Evolutionary conservation across 2,888 invertebrate species (phyloP), one percentile per base, ranked within the genome.

Genomic region (Acronicta aceris): DNA sequence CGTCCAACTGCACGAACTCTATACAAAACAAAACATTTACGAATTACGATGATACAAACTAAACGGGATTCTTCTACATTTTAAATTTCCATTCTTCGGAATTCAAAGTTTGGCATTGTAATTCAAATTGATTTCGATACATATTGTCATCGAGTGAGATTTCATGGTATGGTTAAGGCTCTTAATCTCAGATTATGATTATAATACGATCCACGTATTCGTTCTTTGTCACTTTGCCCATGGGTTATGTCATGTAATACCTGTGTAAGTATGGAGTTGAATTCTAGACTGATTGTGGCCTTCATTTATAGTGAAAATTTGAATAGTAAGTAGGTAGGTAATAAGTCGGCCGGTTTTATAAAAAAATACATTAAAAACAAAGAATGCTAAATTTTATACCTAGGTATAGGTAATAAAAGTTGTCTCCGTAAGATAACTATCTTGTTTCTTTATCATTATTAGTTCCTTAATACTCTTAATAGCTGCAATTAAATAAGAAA

Each of bases 111-210:
- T 78, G 76, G 81, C 77, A 76, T 78, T 76, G 79, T 81, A 84
- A 84, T 83, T 84, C 83, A 78, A 87, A 82, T 81, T 78, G 82
- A 77, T 76, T 80, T 80, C 76, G 79, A 82, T 67, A 76, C 38
- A 38, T 38, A 38, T n/a, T 80, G 79, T 82, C 81, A 81, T 81
- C 77, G 78, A 70, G 74, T 73, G 81, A 85, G 83, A 82, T 87
- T 79, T 79, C 78, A 74, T 84, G 73, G 83, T 86, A 74, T 84
- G 74, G 84, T 85, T n/a, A n/a, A 81, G 65, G 63, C 60, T 64
- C 71, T 76, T 82, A 82, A 84, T 84, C 81, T 82, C 71, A 51
- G 64, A 78, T 80, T 78, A 78, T 78, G 81, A 85, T 85, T 85
- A 82, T 76, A 78, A 86, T 85, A 85, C 84, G 70, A 52, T 51